Conservation (phyloP, 2,888 invertebrate genomes). For the Phymatocera aterrima region DNA sequence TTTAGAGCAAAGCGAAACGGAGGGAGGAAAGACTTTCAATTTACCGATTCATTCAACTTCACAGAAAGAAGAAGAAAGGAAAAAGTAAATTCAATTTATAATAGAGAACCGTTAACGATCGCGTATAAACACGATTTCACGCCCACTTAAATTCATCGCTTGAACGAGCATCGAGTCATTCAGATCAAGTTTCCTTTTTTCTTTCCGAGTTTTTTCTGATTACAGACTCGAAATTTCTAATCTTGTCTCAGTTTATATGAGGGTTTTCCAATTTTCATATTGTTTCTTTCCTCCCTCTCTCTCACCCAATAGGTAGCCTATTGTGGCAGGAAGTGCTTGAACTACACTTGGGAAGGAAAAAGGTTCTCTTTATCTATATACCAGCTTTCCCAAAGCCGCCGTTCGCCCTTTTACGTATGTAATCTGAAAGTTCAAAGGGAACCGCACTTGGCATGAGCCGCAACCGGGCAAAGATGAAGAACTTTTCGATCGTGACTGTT, state of each 20-base stretch:
- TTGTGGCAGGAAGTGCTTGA: conserved; percentile 5
- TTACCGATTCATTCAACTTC: conserved; percentile 11
- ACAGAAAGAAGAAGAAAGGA: background rate
- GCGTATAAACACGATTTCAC: conserved; percentile 31
- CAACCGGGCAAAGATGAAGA: conserved; percentile 3
- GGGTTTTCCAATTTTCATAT: background rate
- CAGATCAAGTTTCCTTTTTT: background rate
- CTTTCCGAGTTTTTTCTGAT: background rate
- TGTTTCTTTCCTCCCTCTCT: background rate
- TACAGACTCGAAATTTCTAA: background rate
- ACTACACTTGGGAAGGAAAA: background rate
- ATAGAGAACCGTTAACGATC: conserved; percentile 22
- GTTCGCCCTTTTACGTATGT: background rate
- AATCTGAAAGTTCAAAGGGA: background rate
- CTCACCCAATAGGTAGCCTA: background rate
- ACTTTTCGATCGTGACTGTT: background rate
- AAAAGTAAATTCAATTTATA: conserved; percentile 1
- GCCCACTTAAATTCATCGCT: conserved; percentile 18
- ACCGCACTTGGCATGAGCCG: background rate
- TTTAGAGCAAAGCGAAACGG: background rate
- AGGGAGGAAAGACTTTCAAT: conserved; percentile 7
- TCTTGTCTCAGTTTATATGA: background rate
- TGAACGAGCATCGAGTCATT: conserved; percentile 5
- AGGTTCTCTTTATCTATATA: conserved; percentile 16
- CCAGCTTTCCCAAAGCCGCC: conserved; percentile 4